A percentile compares a stretch with the other conserved stretches of the same genome.
Evolutionary conservation across 2,113 vertebrate species (phyloP).

Genomic region (Hystrix cristata): DNA sequence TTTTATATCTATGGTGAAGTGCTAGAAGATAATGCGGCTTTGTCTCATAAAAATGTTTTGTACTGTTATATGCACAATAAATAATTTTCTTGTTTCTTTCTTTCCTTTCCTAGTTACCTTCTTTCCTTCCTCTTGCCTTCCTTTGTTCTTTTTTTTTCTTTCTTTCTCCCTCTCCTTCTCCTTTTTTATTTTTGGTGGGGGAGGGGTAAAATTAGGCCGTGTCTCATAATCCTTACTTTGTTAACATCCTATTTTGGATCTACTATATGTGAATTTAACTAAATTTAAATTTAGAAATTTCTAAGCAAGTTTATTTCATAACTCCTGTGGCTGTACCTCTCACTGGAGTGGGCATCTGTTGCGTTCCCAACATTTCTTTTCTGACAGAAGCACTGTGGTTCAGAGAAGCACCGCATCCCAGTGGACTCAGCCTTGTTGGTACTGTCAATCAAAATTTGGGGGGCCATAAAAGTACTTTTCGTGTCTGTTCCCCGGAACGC

Average conservation of each 20-base stretch:
- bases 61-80: not conserved
- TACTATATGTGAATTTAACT: not conserved
- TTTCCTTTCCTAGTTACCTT: not conserved
- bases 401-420: not conserved
- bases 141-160: not conserved
- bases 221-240: not conserved
- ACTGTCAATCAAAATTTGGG: constrained; percentile 17
- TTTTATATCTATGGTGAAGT: not conserved
- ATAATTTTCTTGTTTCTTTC: not conserved
- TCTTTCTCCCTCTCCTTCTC: not conserved
- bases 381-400: not conserved
- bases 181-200: not conserved
- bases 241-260: not conserved
- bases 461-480: not conserved
- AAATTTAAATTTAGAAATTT: not conserved
- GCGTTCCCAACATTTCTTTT: too few species aligned
- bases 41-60: not conserved
- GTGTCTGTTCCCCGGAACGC: not conserved
- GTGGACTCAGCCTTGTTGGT: not conserved
- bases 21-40: not conserved
- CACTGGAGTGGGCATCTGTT: not conserved
- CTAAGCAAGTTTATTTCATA: constrained; percentile 27
- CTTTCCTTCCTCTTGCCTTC: not conserved
- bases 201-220: not conserved
- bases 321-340: not conserved